phyloP scores from a whole-genome alignment of 2,888 invertebrate species.

The Tipula helvola region DNA sequence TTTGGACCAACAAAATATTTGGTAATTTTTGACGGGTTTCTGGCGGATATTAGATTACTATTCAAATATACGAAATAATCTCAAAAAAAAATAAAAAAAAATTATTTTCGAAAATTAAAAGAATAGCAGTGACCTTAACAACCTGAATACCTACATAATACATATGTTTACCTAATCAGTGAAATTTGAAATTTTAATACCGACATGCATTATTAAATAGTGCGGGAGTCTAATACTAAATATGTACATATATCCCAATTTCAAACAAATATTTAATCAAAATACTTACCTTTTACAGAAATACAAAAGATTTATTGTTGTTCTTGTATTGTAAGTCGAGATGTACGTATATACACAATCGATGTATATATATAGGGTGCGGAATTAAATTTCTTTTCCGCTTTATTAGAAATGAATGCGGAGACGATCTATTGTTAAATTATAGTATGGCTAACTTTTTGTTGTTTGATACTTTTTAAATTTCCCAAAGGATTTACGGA shows the following conservation, averaged over 20 bases:
- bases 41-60: too few relatives aligned
- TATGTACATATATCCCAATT: not conserved
- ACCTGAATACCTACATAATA: not conserved
- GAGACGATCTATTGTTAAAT: not conserved
- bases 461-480: not conserved
- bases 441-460: not conserved
- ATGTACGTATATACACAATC: not conserved
- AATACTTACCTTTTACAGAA: not conserved
- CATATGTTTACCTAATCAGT: too few relatives aligned
- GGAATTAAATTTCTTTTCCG: not conserved
- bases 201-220: not conserved
- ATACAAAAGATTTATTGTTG: not conserved
- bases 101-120: too few relatives aligned
- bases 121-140: not conserved
- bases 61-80: too few relatives aligned
- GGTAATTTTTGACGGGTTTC: too few relatives aligned
- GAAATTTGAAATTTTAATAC: not conserved
- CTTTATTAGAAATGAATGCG: not conserved
- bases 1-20: too few relatives aligned
- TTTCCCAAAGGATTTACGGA: not conserved
- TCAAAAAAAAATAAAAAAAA: too few relatives aligned
- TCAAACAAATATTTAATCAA: not conserved
- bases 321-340: not conserved
- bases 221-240: not conserved
- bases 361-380: not conserved